Conservation (phyloP, 2,113 vertebrate species). For the Turnix velox region DNA sequence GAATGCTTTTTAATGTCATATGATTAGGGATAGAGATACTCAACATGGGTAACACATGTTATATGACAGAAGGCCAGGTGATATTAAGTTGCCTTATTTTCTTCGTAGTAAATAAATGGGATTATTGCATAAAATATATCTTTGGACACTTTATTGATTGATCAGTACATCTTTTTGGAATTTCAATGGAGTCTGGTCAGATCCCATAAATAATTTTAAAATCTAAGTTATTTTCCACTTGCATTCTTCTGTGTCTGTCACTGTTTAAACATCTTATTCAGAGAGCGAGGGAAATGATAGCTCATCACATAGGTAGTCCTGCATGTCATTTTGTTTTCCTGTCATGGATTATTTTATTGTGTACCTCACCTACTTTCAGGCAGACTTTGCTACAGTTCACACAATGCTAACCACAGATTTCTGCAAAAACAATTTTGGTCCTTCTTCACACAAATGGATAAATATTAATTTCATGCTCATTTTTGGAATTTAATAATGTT, state of each 20-base stretch:
- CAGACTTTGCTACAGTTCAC: background rate
- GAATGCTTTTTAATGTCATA: background rate
- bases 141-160: background rate
- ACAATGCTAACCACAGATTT: background rate
- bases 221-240: background rate
- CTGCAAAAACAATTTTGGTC: background rate
- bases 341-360: background rate
- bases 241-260: background rate
- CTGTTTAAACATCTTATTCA: background rate
- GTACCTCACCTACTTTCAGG: background rate
- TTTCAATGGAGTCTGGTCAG: background rate
- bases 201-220: background rate
- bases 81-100: background rate
- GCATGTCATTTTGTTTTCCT: background rate
- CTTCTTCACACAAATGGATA: background rate
- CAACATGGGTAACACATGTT: background rate
- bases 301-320: background rate
- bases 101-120: background rate
- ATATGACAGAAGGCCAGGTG: background rate
- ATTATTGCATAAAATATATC: background rate
- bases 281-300: background rate
- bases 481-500: background rate
- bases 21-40: background rate
- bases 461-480: conserved; percentile 3
- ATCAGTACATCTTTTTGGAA: background rate